These are phyloP conservation scores for Siniperca obscura DNA, from an alignment of 2,797 vertebrate species.

Conservation along the genomic window DNA sequence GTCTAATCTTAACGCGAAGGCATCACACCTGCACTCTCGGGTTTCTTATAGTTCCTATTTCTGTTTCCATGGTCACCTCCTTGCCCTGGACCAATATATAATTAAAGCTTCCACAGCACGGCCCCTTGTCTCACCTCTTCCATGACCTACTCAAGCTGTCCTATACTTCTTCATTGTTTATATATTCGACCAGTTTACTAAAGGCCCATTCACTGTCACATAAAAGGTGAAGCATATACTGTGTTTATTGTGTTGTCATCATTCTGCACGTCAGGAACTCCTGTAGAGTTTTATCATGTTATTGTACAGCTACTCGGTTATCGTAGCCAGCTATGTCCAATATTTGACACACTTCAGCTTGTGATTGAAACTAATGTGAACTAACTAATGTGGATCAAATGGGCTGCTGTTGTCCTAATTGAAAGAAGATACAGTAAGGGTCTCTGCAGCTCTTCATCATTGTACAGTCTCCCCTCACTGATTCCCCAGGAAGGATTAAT, in stretches of 20 bases:
- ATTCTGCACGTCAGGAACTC: neutral
- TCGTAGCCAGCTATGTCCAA: neutral
- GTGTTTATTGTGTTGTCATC: neutral
- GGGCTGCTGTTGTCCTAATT: conserved; percentile 22
- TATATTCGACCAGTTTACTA: conserved; percentile 20
- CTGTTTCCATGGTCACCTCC: conserved; percentile 85
- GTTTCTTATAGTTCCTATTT: conserved; percentile 87
- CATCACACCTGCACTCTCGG: conserved; percentile 80
- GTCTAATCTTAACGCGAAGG: conserved; percentile 68
- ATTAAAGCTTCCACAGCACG: conserved; percentile 69
- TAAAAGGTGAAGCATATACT: neutral
- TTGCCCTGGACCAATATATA: conserved; percentile 78
- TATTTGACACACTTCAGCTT: conserved; percentile 23
- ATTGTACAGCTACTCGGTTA: neutral
- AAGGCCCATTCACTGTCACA: conserved; percentile 22
- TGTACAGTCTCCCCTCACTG: conserved; percentile 24
- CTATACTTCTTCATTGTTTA: conserved; percentile 20
- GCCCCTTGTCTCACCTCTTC: conserved; percentile 53
- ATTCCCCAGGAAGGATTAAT: conserved; percentile 42
- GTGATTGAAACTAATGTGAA: conserved; percentile 15
- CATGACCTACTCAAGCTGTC: conserved; percentile 54
- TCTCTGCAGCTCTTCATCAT: conserved; percentile 26
- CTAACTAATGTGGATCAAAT: conserved; percentile 33
- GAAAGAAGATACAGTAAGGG: conserved; percentile 16
- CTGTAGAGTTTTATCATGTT: neutral